Conservation (phyloP, 2,113 vertebrate genomes). For the Butorides virescens region DNA sequence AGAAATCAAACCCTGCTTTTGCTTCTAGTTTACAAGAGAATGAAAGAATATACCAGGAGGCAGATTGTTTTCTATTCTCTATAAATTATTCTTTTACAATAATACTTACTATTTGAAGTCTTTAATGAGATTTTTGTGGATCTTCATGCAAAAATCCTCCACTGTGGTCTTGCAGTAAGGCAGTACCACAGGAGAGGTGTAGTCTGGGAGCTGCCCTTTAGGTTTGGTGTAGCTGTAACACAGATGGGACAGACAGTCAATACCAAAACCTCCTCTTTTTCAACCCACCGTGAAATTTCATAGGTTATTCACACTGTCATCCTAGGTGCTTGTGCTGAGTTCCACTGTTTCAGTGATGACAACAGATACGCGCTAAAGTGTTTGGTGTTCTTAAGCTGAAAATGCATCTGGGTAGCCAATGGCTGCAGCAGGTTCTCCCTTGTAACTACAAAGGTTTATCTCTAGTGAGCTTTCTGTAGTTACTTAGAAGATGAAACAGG, state of each 20-base stretch:
- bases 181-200: conserved; percentile 92
- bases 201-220: conserved; percentile 98
- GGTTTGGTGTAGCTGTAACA: conserved; percentile 94
- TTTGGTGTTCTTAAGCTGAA: background rate
- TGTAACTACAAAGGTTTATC: background rate
- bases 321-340: fast-evolving
- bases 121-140: conserved; percentile 98
- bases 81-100: background rate
- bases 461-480: background rate
- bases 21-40: background rate
- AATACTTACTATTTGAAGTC: conserved; percentile 97
- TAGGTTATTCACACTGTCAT: background rate
- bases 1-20: background rate
- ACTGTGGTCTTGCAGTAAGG: conserved; percentile 87
- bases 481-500: background rate
- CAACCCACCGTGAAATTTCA: background rate
- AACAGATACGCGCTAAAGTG: background rate
- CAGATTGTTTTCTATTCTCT: background rate
- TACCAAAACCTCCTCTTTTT: background rate
- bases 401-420: background rate
- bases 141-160: conserved; percentile 98
- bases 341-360: background rate
- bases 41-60: background rate
- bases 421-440: background rate
- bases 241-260: background rate